A percentile compares a stretch with the other conserved stretches of the same genome.
phyloP scores from a whole-genome alignment of 2,888 invertebrate species.

The Lycaena phlaeas region DNA sequence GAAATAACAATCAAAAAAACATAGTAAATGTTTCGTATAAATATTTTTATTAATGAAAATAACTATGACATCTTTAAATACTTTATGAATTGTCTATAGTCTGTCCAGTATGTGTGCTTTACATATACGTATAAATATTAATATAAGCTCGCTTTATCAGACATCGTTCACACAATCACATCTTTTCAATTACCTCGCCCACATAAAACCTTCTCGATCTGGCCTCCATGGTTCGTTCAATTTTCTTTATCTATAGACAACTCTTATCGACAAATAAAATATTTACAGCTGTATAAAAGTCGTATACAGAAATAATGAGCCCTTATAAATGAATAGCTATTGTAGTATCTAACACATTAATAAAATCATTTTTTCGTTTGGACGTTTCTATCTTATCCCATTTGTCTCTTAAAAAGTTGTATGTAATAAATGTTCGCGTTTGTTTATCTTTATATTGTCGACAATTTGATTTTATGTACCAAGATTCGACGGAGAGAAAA shows the following conservation, averaged over 20 bases:
- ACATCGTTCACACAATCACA: slow-evolving; percentile 51
- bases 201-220: slow-evolving; percentile 40
- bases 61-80: too few species aligned
- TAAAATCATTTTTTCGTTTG: too few species aligned
- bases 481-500: too few species aligned
- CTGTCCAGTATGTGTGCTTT: slow-evolving; percentile 30
- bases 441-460: too few species aligned
- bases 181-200: slow-evolving; percentile 58
- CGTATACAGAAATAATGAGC: slow-evolving; percentile 59
- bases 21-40: too few species aligned
- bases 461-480: too few species aligned
- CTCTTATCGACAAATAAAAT: slow-evolving; percentile 62
- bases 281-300: slow-evolving; percentile 68
- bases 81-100: not conserved
- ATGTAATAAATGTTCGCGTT: too few species aligned
- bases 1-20: too few species aligned
- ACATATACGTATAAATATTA: slow-evolving; percentile 46
- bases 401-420: too few species aligned
- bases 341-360: not conserved
- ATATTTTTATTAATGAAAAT: too few species aligned
- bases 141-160: slow-evolving; percentile 40
- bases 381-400: too few species aligned
- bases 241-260: slow-evolving; percentile 59
- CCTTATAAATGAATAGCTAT: slow-evolving; percentile 45
- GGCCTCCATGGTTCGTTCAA: slow-evolving; percentile 40